Conservation (phyloP, 2,888 invertebrate genomes). For the Cancer borealis region DNA sequence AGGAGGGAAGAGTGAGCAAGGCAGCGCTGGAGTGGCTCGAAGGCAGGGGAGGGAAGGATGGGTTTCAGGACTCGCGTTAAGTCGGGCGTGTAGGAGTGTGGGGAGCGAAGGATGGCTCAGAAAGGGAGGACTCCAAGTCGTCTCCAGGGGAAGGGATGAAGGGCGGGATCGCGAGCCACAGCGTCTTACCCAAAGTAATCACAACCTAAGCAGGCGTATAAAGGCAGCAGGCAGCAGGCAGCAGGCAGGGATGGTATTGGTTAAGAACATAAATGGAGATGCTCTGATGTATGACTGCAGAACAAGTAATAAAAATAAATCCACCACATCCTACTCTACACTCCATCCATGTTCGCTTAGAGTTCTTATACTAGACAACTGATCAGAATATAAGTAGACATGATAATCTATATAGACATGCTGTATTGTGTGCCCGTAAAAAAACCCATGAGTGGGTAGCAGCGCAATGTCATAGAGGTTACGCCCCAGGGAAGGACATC, state of each 20-base stretch:
- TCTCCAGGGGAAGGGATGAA: neutral
- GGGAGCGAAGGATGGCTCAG: conserved; percentile 28
- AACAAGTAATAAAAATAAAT: neutral
- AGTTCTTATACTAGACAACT: neutral
- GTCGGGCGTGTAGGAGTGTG: conserved; percentile 30
- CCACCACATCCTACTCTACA: neutral
- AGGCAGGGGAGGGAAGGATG: conserved; percentile 9
- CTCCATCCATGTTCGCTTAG: neutral
- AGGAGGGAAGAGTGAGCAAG: conserved; percentile 31
- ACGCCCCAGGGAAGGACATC: neutral
- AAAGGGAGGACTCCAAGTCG: neutral
- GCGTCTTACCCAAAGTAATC: neutral
- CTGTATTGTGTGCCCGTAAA: neutral
- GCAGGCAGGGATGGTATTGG: neutral
- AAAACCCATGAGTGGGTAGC: too few relatives aligned
- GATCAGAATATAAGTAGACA: neutral
- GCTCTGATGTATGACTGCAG: neutral
- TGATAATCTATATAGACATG: neutral
- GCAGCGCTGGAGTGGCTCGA: conserved; percentile 5
- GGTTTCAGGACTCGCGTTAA: conserved; percentile 10
- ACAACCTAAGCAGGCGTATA: neutral
- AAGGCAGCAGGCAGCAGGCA: neutral
- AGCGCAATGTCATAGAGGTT: too few relatives aligned
- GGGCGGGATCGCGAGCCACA: neutral
- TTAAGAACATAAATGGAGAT: neutral